Percentiles rank a stretch among this genome's conserved stretches.
phyloP scores from a whole-genome alignment of 2,113 vertebrate species.

The Columba janthina region DNA sequence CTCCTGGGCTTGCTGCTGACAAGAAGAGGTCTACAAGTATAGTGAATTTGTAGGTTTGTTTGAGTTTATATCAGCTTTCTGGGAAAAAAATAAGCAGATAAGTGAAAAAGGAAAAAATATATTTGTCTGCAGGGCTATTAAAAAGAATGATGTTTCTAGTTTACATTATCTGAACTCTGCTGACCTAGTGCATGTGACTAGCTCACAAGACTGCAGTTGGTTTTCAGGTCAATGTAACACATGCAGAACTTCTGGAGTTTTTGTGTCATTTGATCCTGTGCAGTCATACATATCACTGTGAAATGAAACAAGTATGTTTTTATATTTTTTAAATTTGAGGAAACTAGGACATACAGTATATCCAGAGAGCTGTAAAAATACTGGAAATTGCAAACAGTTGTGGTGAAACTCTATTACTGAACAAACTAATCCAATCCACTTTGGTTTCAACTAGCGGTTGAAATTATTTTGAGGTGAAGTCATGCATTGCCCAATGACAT shows the following conservation, averaged over 20 bases:
- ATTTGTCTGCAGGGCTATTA: background rate
- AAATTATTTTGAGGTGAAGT: background rate
- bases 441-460: slow-evolving; percentile 6
- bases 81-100: background rate
- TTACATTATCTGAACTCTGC: background rate
- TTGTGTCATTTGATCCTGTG: background rate
- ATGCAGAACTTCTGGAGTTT: background rate
- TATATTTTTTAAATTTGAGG: background rate
- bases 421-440: background rate
- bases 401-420: background rate
- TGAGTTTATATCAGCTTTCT: background rate
- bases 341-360: background rate
- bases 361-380: background rate
- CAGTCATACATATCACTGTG: background rate
- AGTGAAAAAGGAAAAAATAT: background rate
- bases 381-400: background rate
- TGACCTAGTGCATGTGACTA: background rate
- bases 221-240: background rate
- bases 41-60: background rate
- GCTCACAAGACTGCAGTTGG: background rate
- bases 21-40: rapidly evolving
- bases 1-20: background rate
- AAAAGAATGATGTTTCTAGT: background rate
- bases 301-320: background rate
- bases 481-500: background rate